Conservation (phyloP, 2,113 vertebrate species). For the Nibea coibor region DNA sequence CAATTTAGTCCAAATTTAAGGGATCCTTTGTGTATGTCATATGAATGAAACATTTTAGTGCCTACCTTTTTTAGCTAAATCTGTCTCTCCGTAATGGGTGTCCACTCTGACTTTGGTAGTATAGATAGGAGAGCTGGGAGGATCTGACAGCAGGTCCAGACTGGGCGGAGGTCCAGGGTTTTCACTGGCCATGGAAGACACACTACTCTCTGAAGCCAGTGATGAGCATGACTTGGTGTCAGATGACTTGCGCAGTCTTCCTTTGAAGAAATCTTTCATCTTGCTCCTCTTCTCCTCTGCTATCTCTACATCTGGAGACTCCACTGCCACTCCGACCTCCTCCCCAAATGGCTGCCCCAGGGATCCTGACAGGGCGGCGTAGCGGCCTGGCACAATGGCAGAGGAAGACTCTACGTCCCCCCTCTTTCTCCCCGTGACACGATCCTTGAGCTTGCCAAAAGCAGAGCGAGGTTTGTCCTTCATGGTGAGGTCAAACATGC, state of each 20-base stretch:
- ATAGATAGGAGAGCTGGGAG: constrained; percentile 85
- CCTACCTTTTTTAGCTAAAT: constrained; percentile 82
- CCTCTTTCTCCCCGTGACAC: constrained; percentile 90
- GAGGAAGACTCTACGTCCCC: constrained; percentile 94
- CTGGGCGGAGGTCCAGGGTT: constrained; percentile 81
- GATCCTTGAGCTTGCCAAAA: constrained; percentile 95
- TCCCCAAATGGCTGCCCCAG: constrained; percentile 75
- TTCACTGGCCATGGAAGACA: constrained; percentile 89
- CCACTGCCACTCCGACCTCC: constrained; percentile 73
- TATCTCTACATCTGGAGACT: constrained; percentile 71
- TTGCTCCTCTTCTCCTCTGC: constrained; percentile 89
- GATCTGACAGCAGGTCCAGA: constrained; percentile 78
- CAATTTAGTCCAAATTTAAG: too few species aligned
- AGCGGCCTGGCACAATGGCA: constrained; percentile 92
- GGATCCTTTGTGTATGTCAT: not conserved
- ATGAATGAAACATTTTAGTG: not conserved
- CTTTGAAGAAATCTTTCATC: constrained; percentile 90
- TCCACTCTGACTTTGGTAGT: constrained; percentile 89
- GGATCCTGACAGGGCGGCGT: constrained; percentile 78
- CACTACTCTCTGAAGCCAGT: constrained; percentile 92
- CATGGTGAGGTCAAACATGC: constrained; percentile 97
- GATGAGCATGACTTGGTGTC: constrained; percentile 93
- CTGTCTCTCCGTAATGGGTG: constrained; percentile 76
- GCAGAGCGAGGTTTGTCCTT: constrained; percentile 95
- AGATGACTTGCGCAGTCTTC: constrained; percentile 89